Evolutionary conservation across 2,888 invertebrate genomes (phyloP).

Genomic region (Serripes groenlandicus): DNA sequence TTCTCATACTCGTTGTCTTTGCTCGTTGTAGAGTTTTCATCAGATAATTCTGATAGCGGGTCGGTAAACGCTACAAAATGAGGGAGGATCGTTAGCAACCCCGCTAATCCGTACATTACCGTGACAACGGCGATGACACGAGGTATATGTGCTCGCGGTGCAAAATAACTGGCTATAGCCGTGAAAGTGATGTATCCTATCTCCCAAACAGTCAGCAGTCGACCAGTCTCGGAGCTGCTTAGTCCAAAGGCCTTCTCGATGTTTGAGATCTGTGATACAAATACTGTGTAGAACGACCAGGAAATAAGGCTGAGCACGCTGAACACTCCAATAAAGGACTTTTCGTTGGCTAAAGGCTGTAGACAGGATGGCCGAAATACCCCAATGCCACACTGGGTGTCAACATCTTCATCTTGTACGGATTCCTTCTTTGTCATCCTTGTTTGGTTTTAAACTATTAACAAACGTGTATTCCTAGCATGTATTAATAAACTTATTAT

Average conservation of each 20-base stretch:
- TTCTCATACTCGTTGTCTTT: neutral
- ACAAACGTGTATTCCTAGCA: too few relatives aligned
- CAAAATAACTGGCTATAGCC: slow-evolving; percentile 54
- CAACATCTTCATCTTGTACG: too few relatives aligned
- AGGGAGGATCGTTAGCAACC: slow-evolving; percentile 50
- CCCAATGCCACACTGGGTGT: slow-evolving; percentile 14
- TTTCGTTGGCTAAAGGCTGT: slow-evolving; percentile 24
- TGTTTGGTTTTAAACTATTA: too few relatives aligned
- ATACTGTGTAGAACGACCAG: slow-evolving; percentile 55
- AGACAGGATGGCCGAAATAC: slow-evolving; percentile 19
- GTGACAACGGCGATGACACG: slow-evolving; percentile 49
- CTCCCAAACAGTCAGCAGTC: slow-evolving; percentile 62
- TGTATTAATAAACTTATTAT: too few relatives aligned
- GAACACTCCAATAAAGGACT: slow-evolving; percentile 60
- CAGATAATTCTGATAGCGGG: neutral
- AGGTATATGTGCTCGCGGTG: slow-evolving; percentile 44
- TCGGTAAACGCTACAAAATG: slow-evolving; percentile 60
- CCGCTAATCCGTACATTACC: slow-evolving; percentile 51
- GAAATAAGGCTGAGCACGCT: slow-evolving; percentile 44
- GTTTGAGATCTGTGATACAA: slow-evolving; percentile 58
- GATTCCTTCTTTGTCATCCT: too few relatives aligned
- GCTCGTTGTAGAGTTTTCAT: neutral
- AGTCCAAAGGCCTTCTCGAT: slow-evolving; percentile 66
- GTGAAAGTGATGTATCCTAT: slow-evolving; percentile 51
- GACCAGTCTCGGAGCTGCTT: slow-evolving; percentile 59